These are phyloP conservation scores for Drosophila eohydei DNA, from an alignment of 2,888 invertebrate species.

Conservation along the genomic window DNA sequence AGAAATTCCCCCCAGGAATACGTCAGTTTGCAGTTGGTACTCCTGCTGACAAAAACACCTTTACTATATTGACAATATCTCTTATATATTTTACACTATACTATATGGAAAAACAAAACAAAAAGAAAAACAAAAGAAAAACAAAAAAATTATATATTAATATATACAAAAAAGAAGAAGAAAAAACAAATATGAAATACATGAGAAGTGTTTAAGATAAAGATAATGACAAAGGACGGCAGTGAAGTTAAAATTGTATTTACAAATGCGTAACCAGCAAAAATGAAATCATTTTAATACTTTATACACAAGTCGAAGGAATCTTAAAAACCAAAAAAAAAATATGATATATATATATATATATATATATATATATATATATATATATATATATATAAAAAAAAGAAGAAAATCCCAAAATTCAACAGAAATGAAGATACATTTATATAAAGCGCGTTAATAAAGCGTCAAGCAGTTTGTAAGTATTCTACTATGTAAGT, in stretches of 20 bases:
- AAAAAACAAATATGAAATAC: constrained; percentile 35
- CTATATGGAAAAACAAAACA: constrained; percentile 70
- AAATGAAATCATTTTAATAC: constrained; percentile 81
- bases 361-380: neutral
- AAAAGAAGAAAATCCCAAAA: constrained; percentile 21
- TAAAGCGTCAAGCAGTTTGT: constrained; percentile 71
- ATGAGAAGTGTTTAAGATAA: constrained; percentile 37
- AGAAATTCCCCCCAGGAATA: constrained; percentile 80
- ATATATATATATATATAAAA: too few relatives aligned
- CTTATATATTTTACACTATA: constrained; percentile 85
- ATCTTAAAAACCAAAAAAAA: constrained; percentile 49
- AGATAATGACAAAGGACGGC: constrained; percentile 43
- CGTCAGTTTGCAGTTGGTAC: constrained; percentile 72
- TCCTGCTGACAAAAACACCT: constrained; percentile 82
- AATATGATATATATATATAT: neutral
- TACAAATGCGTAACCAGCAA: constrained; percentile 76
- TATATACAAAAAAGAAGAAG: constrained; percentile 65
- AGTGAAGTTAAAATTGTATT: constrained; percentile 79
- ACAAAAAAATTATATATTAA: constrained; percentile 73
- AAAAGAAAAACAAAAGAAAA: constrained; percentile 40
- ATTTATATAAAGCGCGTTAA: constrained; percentile 60
- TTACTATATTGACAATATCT: constrained; percentile 85
- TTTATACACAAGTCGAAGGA: constrained; percentile 76
- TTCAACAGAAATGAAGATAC: constrained; percentile 58
- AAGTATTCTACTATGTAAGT: constrained; percentile 75